Evolutionary conservation across 1,140 invertebrate species (phyloP).

Genomic region (Pseudoatta argentina): DNA sequence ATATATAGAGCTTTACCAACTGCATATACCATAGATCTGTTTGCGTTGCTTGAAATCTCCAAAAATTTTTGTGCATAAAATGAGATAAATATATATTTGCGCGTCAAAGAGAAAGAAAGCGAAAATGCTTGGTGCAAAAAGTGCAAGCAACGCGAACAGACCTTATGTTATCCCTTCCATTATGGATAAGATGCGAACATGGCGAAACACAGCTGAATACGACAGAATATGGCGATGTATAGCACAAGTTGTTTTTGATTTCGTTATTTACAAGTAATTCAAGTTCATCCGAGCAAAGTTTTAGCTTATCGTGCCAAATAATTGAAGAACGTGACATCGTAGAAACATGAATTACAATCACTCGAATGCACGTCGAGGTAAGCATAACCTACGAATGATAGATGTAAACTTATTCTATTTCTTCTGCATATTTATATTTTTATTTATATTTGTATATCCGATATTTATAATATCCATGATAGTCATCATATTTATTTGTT

Average conservation of each 20-base stretch:
- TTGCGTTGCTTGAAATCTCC: too few species aligned
- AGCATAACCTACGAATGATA: slow-evolving; percentile 57
- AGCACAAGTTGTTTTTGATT: slow-evolving; percentile 71
- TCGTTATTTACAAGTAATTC: slow-evolving; percentile 44
- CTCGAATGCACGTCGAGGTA: slow-evolving; percentile 81
- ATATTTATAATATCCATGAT: not conserved
- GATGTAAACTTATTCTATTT: slow-evolving; percentile 25
- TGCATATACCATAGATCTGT: too few species aligned
- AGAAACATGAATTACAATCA: slow-evolving; percentile 84
- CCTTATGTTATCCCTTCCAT: too few species aligned
- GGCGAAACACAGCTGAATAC: too few species aligned
- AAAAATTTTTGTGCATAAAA: too few species aligned
- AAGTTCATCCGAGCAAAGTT: not conserved
- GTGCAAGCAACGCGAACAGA: too few species aligned
- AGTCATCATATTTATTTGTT: not conserved
- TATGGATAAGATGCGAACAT: too few species aligned
- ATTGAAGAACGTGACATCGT: not conserved
- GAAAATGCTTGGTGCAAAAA: too few species aligned
- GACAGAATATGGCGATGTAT: slow-evolving; percentile 77
- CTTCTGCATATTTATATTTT: not conserved
- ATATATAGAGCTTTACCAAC: too few species aligned
- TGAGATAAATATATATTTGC: too few species aligned
- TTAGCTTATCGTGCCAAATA: not conserved
- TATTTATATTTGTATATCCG: too few species aligned
- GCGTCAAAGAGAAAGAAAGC: too few species aligned